Base-by-base conservation (phyloP, 64 coral and sea anemone genomes). In the Stylophora pistillata region DNA sequence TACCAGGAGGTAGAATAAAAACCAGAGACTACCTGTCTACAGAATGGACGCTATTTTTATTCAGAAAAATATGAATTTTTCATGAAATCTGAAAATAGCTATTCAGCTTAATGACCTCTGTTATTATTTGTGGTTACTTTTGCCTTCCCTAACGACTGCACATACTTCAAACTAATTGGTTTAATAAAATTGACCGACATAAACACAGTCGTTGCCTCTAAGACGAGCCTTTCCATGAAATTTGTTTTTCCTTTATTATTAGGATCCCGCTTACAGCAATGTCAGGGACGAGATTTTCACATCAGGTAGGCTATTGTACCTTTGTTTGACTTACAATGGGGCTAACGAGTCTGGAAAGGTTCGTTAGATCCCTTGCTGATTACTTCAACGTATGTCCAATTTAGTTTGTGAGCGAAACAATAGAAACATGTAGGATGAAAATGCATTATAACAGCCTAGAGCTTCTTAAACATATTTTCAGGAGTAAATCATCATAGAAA, bases 241-340 rank as follows among this genome's bases (percentile, higher is more conserved):
- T 28, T 26, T 56, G 41, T n/a, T 53, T 52, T 69, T 84, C 32
- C 52, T 84, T 12, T 14, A 69, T 68, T 84, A 5, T 25, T 54
- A 84, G 80, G 80, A 84, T 84, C 80, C 80, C 23, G 80, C 80
- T 69, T 84, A 70, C 62, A 84, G 62, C 62, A 53, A 63, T 84
- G 80, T 84, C 34, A 84, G 62, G 58, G 62, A 84, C 62, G 80
- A 84, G 80, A 84, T 84, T 13, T 69, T 84, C 55, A 32, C 77
- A 17, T 84, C 80, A 84, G 80, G 80, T 84, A 25, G 10, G 3
- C 17, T 6, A 56, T 59, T 58, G 15, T 79, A 17, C 30, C 9
- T 5, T 75, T 79, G 28, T 59, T 58, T 15, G 0, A 4, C 1
- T 29, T 12, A 82, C 53, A 63, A 82, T 20, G 65, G n/a, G 20